Evolutionary conservation across 2,113 vertebrate genomes (phyloP), one percentile per base, ranked within the genome.

Genomic region (Caranx melampygus): DNA sequence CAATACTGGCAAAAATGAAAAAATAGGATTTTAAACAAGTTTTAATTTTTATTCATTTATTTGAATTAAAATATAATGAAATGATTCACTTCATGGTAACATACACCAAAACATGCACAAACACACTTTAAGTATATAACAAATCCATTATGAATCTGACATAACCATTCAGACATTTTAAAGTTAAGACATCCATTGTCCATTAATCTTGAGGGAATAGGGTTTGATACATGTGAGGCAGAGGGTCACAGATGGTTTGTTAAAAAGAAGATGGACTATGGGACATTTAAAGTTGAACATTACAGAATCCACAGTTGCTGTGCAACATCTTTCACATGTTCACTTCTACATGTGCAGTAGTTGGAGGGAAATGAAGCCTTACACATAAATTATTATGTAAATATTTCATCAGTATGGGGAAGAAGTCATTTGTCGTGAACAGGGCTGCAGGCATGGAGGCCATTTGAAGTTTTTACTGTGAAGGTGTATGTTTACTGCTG

Each of bases 401-500:
- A 37, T 35, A 5, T 35, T 55, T 21, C 31, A 31, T 26, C 33
- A 9, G 21, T 14, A 18, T 34, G 16, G 33, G 33, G 15, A 63
- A 47, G 33, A 21, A 21, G 42, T 51, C 8, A 26, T 15, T 20
- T 63, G n/a, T 57, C n/a, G 64, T n/a, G 6, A 14, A 20, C 16
- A n/a, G 52, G 26, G 5, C 6, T 58, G 42, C 3, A 6, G 33
- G 21, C 7, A 18, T 51, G 34, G 34, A 57, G 26, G 21, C 1
- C 1, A 1, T 21, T 18, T 0, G 20, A 35, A 21, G 21, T 18
- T 61, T 60, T 83, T 9, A 90, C 31, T 78, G 58, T 26, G 76
- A 49, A 31, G 78, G 31, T 5, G 47, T 10, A 0, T 91, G 90
- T 91, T 95, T 96, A 31, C 93, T 93, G 87, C 93, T 92, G 0